Conservation (phyloP, 92 coral and sea anemone genomes). For the Phymanthus crucifer region DNA sequence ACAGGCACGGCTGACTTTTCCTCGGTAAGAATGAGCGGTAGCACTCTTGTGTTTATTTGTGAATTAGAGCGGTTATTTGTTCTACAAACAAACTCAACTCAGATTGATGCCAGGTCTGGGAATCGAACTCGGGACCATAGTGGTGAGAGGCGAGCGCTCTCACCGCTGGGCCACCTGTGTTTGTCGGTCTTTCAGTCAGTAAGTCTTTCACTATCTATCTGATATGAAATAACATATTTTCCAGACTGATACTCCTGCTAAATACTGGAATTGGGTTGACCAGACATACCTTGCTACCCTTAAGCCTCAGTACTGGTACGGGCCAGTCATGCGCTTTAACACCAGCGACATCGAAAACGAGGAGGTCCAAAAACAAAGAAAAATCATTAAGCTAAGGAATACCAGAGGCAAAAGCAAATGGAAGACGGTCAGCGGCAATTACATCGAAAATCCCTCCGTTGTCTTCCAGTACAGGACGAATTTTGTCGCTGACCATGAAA, state of each 20-base stretch:
- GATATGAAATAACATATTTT: not conserved
- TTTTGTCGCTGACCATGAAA: slow-evolving; percentile 86
- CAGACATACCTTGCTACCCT: slow-evolving; percentile 67
- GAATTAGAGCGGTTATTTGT: no score
- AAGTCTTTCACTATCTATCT: not conserved
- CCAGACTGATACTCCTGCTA: slow-evolving; percentile 52
- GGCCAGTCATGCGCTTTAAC: slow-evolving; percentile 67
- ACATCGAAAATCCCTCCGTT: slow-evolving; percentile 39
- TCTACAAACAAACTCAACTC: no score
- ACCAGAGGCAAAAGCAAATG: not conserved
- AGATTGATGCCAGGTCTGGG: no score
- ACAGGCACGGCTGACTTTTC: slow-evolving; percentile 59
- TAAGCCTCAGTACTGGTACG: slow-evolving; percentile 88
- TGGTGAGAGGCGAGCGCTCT: no score
- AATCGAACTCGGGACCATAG: no score
- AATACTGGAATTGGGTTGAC: slow-evolving; percentile 77
- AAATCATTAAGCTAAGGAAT: slow-evolving; percentile 36
- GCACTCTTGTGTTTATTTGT: no score
- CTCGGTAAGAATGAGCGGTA: slow-evolving; percentile 42
- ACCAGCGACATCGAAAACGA: slow-evolving; percentile 27
- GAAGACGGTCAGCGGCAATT: slow-evolving; percentile 31
- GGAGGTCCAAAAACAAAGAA: slow-evolving; percentile 47
- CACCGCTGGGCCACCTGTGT: no score
- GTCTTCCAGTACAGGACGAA: slow-evolving; percentile 49
- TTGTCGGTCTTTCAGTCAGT: not conserved